Percentiles rank a stretch among this genome's conserved stretches.
Evolutionary conservation across 1,140 invertebrate genomes (phyloP).

Genomic region (Eueides isabella): DNA sequence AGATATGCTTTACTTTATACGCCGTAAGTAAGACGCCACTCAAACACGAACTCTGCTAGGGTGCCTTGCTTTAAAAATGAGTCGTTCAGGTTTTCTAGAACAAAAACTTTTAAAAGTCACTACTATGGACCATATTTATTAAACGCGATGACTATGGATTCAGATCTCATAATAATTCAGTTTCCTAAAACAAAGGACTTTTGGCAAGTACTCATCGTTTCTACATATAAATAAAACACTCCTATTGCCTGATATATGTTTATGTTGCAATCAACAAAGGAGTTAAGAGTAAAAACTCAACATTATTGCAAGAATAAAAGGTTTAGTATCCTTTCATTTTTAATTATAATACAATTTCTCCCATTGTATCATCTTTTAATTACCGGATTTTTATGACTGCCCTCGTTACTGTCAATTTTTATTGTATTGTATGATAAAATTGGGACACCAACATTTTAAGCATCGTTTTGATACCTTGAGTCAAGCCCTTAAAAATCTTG

Average conservation of each 20-base stretch:
- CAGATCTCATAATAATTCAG: too few relatives aligned
- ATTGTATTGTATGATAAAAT: background rate
- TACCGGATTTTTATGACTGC: background rate
- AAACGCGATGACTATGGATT: too few relatives aligned
- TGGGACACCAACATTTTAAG: background rate
- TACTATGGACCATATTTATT: too few relatives aligned
- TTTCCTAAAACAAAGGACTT: too few relatives aligned
- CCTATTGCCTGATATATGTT: too few relatives aligned
- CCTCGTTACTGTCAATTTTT: background rate
- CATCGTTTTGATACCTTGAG: background rate
- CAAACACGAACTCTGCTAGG: constrained; percentile 24
- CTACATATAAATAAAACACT: too few relatives aligned
- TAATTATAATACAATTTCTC: too few relatives aligned
- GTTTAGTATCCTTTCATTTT: too few relatives aligned
- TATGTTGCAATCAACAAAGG: too few relatives aligned
- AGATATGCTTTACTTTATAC: background rate
- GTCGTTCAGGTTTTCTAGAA: background rate
- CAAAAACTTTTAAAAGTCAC: background rate
- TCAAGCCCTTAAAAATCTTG: constrained; percentile 26
- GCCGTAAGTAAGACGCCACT: constrained; percentile 17
- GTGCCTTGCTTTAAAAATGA: background rate
- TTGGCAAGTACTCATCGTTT: too few relatives aligned
- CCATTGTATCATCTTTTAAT: background rate
- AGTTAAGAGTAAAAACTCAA: too few relatives aligned
- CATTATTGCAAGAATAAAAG: too few relatives aligned